Conservation (phyloP, 2,113 vertebrate genomes). For the Aldabrachelys gigantea region DNA sequence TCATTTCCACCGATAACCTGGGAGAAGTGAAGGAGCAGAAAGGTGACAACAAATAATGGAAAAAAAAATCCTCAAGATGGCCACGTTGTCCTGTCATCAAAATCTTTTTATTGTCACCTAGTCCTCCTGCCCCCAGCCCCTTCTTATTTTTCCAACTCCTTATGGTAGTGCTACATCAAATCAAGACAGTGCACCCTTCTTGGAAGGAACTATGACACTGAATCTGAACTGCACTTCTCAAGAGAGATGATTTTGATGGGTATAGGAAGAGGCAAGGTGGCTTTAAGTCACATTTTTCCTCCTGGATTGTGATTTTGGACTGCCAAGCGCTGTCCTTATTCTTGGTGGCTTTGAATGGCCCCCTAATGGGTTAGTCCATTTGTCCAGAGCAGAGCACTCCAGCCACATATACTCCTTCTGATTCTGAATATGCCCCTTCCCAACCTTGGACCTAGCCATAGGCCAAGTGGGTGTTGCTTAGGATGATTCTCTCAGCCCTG, state of each 20-base stretch:
- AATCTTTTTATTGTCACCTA: accelerated
- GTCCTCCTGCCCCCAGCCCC: not conserved
- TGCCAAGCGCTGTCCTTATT: accelerated
- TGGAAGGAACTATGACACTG: not conserved
- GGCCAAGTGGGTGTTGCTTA: not conserved
- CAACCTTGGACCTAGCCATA: accelerated
- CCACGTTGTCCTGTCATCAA: not conserved
- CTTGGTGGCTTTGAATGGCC: not conserved
- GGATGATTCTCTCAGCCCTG: accelerated
- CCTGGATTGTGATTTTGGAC: not conserved
- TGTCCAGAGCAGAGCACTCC: accelerated
- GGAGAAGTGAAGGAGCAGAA: not conserved
- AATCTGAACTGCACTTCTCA: not conserved
- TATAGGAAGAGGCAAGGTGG: accelerated
- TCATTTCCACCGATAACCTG: not conserved
- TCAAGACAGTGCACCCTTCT: not conserved
- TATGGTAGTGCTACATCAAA: accelerated
- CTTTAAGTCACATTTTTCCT: not conserved
- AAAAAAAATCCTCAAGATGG: not conserved
- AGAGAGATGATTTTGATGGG: not conserved
- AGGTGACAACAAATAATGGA: accelerated
- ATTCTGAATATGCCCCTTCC: not conserved
- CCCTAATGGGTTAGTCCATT: not conserved
- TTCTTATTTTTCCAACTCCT: not conserved
- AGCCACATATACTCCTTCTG: not conserved